phyloP scores from a whole-genome alignment of 2,797 vertebrate genomes.

The Neolamprologus multifasciatus region DNA sequence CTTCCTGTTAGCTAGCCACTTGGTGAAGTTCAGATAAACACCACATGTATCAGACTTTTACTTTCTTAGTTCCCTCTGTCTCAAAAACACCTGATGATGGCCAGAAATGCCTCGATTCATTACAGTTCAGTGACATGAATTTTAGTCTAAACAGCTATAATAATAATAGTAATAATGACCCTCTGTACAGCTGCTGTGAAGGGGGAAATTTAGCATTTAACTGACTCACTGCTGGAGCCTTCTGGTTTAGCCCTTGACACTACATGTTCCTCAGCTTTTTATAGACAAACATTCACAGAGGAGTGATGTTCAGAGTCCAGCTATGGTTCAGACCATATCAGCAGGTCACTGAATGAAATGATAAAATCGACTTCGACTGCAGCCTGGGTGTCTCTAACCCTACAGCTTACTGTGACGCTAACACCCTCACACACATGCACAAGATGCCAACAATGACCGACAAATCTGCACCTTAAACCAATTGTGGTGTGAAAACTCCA shows the following conservation, averaged over 20 bases:
- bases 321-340: neutral
- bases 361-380: neutral
- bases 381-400: neutral
- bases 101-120: neutral
- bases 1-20: neutral
- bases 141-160: neutral
- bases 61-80: neutral
- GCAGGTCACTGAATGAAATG: neutral
- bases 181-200: neutral
- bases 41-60: neutral
- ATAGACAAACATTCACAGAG: neutral
- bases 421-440: neutral
- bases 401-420: neutral
- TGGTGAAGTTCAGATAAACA: neutral
- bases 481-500: neutral
- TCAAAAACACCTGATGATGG: neutral
- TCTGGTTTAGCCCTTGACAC: neutral
- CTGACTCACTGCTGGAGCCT: neutral
- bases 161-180: neutral
- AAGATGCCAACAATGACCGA: neutral
- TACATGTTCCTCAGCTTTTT: neutral
- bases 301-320: neutral
- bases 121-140: neutral
- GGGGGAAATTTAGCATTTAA: neutral
- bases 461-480: neutral